Percentiles rank a stretch among this genome's conserved stretches.
Conservation (phyloP, 2,797 vertebrate species). For the Molossus alvarezi region DNA sequence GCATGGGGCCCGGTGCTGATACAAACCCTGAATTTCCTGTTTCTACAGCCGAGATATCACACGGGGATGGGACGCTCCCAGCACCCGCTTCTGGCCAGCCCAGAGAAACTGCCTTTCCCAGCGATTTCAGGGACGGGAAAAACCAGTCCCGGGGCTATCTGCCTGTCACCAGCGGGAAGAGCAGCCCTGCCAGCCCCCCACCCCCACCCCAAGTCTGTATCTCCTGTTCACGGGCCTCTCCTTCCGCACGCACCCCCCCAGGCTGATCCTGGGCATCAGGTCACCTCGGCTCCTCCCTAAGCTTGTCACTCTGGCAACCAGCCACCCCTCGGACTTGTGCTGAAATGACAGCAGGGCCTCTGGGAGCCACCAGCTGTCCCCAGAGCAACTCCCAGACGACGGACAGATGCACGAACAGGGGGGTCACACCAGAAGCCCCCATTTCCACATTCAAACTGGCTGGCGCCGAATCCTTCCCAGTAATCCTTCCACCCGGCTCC, state of each 20-base stretch:
- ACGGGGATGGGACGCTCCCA: background rate
- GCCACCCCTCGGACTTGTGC: rapidly evolving
- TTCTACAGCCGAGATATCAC: background rate
- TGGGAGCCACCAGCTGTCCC: background rate
- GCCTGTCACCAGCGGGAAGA: background rate
- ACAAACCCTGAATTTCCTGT: constrained; percentile 62
- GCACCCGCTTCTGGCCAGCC: background rate
- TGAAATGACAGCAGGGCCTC: background rate
- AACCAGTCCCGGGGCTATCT: constrained; percentile 23
- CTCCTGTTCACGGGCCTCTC: background rate
- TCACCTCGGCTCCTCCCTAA: background rate
- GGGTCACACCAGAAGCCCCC: constrained; percentile 74
- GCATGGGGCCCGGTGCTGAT: background rate
- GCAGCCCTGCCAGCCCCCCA: too few relatives aligned
- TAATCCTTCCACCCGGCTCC: constrained; percentile 78
- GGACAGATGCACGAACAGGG: constrained; percentile 20
- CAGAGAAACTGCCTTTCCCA: background rate
- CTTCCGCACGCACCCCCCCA: background rate
- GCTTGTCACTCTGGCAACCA: background rate
- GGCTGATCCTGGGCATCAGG: rapidly evolving
- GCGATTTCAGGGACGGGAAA: constrained; percentile 63
- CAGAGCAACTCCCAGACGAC: background rate
- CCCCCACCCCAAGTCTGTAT: background rate
- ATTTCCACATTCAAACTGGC: constrained; percentile 82
- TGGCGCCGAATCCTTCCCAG: constrained; percentile 80